A percentile compares a stretch with the other conserved stretches of the same genome.
These are phyloP conservation scores for Squalus acanthias DNA, from an alignment of 2,797 vertebrate genomes.

Conservation along the genomic window DNA sequence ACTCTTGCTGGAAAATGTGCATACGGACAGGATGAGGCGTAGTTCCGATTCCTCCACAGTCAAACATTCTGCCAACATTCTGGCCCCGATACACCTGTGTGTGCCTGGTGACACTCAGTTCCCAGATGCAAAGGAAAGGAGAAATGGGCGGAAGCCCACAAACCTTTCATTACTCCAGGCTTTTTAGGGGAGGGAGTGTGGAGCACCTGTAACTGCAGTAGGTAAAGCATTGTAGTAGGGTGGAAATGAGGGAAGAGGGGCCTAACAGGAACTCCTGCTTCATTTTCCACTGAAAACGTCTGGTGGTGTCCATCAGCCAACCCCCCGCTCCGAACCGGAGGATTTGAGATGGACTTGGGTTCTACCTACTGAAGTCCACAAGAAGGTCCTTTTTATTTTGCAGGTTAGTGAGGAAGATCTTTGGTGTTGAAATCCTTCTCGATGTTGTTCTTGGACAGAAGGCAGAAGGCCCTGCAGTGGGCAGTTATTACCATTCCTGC, in stretches of 20 bases:
- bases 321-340: not conserved
- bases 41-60: not conserved
- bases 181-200: not conserved
- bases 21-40: not conserved
- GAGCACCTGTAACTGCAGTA: not conserved
- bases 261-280: not conserved
- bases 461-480: not conserved
- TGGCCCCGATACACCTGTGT: not conserved
- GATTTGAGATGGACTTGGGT: not conserved
- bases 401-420: not conserved
- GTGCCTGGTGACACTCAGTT: not conserved
- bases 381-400: not conserved
- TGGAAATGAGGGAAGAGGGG: not conserved
- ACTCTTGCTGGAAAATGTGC: not conserved
- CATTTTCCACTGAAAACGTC: not conserved
- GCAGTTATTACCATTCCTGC: not conserved
- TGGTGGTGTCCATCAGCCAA: not conserved
- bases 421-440: not conserved
- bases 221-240: too few species aligned
- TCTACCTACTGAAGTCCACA: not conserved
- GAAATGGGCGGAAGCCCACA: not conserved
- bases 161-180: not conserved
- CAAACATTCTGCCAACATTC: not conserved
- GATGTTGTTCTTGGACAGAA: not conserved
- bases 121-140: not conserved